phyloP scores from a whole-genome alignment of 1,140 invertebrate species.

The Bombyx mori region DNA sequence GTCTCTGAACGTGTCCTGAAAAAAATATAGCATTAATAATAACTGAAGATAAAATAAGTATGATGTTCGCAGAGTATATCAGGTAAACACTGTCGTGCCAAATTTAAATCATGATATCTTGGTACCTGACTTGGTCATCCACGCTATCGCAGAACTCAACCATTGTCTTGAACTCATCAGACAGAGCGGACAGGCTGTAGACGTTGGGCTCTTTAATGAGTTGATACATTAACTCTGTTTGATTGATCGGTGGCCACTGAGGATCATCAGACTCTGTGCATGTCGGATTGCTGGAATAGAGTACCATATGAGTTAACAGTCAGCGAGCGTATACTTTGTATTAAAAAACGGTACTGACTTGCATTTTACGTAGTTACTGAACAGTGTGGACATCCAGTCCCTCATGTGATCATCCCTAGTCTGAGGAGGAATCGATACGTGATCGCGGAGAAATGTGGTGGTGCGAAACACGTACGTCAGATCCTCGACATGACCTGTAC shows the following conservation, averaged over 20 bases:
- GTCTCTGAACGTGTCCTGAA: too few relatives aligned
- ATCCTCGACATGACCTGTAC: constrained; percentile 5
- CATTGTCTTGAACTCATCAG: not conserved
- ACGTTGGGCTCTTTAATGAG: constrained; percentile 7
- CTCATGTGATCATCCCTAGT: constrained; percentile 17
- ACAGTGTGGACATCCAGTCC: constrained; percentile 11
- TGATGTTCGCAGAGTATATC: too few relatives aligned
- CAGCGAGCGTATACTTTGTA: not conserved
- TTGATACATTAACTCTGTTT: constrained; percentile 1
- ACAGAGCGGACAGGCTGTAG: not conserved
- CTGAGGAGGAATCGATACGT: constrained; percentile 7
- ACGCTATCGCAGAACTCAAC: constrained; percentile 6
- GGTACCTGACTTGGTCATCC: constrained; percentile 1
- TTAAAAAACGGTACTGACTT: constrained; percentile 5
- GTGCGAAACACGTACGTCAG: constrained; percentile 16
- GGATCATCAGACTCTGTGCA: not conserved
- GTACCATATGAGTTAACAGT: too few relatives aligned
- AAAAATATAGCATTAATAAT: too few relatives aligned
- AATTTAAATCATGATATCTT: too few relatives aligned
- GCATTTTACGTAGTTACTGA: constrained; percentile 15
- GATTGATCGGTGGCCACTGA: constrained; percentile 3
- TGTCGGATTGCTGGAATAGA: constrained; percentile 6
- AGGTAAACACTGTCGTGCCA: too few relatives aligned
- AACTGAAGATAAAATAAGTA: not conserved
- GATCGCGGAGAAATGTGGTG: constrained; percentile 9